Conservation (phyloP, 2,113 vertebrate genomes). For the Chinchilla lanigera region DNA sequence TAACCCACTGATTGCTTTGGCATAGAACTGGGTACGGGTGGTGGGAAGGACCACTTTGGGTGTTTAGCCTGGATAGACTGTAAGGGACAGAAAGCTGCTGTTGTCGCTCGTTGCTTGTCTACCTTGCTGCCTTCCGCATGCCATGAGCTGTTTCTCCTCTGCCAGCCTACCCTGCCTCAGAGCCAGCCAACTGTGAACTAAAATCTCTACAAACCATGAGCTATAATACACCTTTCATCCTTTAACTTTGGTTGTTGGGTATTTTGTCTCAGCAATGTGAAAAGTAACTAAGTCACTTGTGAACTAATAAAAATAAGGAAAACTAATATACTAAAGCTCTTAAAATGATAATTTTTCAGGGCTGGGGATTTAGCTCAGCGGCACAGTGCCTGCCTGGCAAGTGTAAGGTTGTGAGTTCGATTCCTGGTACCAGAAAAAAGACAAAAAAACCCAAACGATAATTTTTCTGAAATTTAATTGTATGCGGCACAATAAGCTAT, state of each 20-base stretch:
- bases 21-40: background rate
- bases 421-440: too few species aligned
- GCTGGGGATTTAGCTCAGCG: too few species aligned
- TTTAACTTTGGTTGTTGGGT: background rate
- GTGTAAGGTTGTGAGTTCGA: too few species aligned
- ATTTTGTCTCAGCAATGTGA: background rate
- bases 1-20: background rate
- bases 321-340: background rate
- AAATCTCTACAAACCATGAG: background rate
- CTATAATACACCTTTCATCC: background rate
- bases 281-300: background rate
- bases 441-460: too few species aligned
- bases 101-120: background rate
- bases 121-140: background rate
- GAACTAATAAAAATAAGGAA: conserved; percentile 23
- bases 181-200: background rate
- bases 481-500: background rate
- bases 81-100: background rate
- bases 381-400: too few species aligned
- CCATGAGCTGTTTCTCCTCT: background rate
- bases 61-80: background rate
- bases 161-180: background rate
- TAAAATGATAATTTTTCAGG: background rate
- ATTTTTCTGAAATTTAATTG: background rate
- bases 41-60: background rate